Conservation (phyloP, 2,113 vertebrate species). For the Fregata magnificens region DNA sequence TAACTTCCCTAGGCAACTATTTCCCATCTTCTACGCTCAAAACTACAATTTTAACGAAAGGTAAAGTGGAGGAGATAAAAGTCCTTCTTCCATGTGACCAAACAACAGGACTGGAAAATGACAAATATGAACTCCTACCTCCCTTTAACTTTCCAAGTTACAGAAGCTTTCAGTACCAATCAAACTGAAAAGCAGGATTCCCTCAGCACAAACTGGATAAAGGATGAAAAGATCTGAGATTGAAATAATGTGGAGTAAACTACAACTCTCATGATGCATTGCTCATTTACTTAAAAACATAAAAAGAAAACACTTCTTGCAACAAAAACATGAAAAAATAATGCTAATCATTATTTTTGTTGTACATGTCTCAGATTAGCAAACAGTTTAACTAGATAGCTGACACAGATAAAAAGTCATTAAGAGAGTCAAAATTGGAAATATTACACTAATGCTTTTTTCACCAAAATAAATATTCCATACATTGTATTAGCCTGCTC, state of each 20-base stretch:
- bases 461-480: neutral
- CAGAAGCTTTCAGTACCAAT: neutral
- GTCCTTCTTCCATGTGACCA: neutral
- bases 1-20: neutral
- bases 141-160: neutral
- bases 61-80: neutral
- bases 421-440: conserved; percentile 11
- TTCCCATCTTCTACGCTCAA: neutral
- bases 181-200: neutral
- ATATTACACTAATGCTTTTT: neutral
- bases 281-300: neutral
- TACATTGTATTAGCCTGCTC: neutral
- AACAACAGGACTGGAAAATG: neutral
- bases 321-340: neutral
- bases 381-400: neutral
- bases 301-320: neutral
- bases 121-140: neutral
- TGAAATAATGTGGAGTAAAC: neutral
- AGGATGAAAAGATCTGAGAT: neutral
- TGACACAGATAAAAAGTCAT: neutral
- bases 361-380: neutral
- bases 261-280: neutral
- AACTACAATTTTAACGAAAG: neutral
- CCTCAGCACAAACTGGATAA: neutral
- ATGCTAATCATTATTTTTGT: neutral